Evolutionary conservation across 2,797 vertebrate species (phyloP).

Genomic region (Cetoscarus ocellatus): DNA sequence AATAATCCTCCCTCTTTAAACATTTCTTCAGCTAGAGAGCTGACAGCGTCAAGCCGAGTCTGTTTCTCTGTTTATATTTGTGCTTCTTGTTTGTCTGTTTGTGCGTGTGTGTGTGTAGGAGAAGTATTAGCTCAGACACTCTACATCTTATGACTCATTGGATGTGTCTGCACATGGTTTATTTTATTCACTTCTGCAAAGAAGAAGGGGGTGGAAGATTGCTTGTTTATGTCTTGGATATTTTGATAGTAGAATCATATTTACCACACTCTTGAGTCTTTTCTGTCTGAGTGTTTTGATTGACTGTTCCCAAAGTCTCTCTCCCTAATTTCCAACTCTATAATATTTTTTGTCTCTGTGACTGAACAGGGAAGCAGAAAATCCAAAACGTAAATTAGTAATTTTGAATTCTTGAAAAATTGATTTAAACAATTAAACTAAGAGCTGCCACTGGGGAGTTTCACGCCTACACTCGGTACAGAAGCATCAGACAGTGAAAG

Average conservation of each 20-base stretch:
- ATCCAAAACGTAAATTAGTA: no score
- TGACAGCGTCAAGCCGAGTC: constrained; percentile 11
- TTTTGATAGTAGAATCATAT: constrained; percentile 7
- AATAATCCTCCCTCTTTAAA: constrained; percentile 4
- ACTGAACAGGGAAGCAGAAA: no score
- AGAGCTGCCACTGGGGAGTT: no score
- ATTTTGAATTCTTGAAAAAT: no score
- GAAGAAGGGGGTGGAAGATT: constrained; percentile 15
- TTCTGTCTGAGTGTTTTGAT: neutral
- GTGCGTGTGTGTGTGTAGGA: constrained; percentile 27
- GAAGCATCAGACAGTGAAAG: no score
- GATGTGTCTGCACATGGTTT: constrained; percentile 58
- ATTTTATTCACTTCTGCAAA: constrained; percentile 17
- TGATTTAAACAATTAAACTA: no score
- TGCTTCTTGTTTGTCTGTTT: constrained; percentile 22
- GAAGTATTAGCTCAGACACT: constrained; percentile 56
- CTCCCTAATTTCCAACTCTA: no score
- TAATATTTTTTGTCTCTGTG: no score
- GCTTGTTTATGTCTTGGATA: neutral
- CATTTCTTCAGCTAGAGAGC: constrained; percentile 17
- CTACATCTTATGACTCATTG: constrained; percentile 56
- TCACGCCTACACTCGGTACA: no score
- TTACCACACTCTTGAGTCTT: neutral
- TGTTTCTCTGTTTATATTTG: constrained; percentile 18
- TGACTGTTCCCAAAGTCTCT: no score